Evolutionary conservation across 1,140 invertebrate genomes (phyloP).

Genomic region (Drosophila littoralis): DNA sequence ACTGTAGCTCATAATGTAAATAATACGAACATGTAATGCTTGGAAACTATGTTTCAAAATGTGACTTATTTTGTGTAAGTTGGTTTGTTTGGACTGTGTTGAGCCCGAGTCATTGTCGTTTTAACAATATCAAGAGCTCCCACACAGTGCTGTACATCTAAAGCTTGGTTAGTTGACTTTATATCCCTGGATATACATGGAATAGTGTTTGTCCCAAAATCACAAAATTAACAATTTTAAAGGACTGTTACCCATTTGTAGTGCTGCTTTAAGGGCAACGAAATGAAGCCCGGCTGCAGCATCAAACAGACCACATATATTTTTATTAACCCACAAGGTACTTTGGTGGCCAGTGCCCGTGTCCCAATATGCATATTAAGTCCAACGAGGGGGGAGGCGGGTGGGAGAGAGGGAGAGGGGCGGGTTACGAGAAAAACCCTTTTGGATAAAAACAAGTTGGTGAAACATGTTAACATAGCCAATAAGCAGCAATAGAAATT

Average conservation of each 20-base stretch:
- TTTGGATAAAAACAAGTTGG: constrained; percentile 78
- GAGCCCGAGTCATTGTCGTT: too few relatives aligned
- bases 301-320: constrained; percentile 79
- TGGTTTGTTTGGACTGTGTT: too few relatives aligned
- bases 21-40: too few relatives aligned
- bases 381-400: neutral
- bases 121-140: too few relatives aligned
- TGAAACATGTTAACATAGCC: constrained; percentile 82
- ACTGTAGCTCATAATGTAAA: too few relatives aligned
- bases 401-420: constrained; percentile 10
- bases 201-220: neutral
- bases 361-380: constrained; percentile 79
- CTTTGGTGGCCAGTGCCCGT: constrained; percentile 48
- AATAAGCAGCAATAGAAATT: constrained; percentile 83
- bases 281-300: constrained; percentile 35
- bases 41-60: too few relatives aligned
- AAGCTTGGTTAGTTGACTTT: too few relatives aligned
- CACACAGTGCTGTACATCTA: too few relatives aligned
- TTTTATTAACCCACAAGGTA: constrained; percentile 72
- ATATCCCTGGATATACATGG: neutral
- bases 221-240: neutral
- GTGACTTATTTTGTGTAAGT: too few relatives aligned
- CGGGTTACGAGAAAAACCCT: constrained; percentile 50
- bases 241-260: neutral
- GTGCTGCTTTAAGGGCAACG: constrained; percentile 14